Percentiles rank a stretch among this genome's conserved stretches.
phyloP scores from a whole-genome alignment of 2,113 vertebrate genomes.

The Orycteropus afer region DNA sequence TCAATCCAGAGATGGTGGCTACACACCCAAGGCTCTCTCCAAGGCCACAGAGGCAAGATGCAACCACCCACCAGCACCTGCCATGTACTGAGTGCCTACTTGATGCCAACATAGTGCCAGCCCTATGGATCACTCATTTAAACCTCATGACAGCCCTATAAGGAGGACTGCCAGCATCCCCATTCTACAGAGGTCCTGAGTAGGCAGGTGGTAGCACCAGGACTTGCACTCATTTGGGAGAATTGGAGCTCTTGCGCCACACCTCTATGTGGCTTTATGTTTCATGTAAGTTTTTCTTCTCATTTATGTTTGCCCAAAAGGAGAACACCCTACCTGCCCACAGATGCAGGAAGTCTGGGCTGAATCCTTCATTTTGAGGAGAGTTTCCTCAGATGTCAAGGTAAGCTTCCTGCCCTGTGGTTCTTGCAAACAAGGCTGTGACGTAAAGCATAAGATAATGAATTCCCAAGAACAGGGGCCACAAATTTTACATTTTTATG shows the following conservation, averaged over 20 bases:
- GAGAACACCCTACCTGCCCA: too few relatives aligned
- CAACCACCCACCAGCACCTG: background rate
- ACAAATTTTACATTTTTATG: background rate
- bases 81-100: too few relatives aligned
- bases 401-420: too few relatives aligned
- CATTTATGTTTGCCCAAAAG: too few relatives aligned
- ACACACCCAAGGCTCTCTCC: background rate
- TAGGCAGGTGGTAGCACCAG: too few relatives aligned
- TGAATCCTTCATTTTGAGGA: too few relatives aligned
- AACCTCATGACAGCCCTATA: fast-evolving
- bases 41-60: background rate
- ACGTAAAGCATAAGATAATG: too few relatives aligned
- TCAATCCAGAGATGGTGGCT: background rate
- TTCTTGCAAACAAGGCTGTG: background rate
- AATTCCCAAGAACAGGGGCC: background rate
- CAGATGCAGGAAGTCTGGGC: background rate
- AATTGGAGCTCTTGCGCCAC: too few relatives aligned
- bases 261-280: background rate
- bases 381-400: background rate
- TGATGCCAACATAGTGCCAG: fast-evolving
- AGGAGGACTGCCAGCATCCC: too few relatives aligned
- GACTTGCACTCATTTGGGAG: too few relatives aligned
- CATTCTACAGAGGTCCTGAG: background rate
- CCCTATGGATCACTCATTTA: background rate
- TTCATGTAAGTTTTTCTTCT: background rate